Conservation (phyloP, 2,797 vertebrate species). For the Cygnus olor region DNA sequence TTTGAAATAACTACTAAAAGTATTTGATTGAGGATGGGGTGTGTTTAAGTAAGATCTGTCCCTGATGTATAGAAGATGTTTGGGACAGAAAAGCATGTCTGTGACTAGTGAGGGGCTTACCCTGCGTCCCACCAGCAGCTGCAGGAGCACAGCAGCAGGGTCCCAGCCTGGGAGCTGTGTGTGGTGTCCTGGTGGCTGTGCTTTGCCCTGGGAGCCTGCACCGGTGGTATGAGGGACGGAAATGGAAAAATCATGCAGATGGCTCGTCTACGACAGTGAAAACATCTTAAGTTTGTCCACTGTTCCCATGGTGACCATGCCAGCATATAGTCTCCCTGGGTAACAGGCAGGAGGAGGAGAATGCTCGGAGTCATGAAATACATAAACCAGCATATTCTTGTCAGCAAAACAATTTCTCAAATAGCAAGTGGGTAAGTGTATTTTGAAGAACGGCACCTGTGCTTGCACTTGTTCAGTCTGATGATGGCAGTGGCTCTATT, state of each 20-base stretch:
- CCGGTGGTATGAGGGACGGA: conserved; percentile 17
- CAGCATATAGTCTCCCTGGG: conserved; percentile 66
- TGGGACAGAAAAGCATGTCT: neutral
- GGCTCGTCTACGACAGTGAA: conserved; percentile 57
- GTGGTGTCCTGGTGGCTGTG: neutral
- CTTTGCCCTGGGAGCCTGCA: neutral
- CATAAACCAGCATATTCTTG: conserved; percentile 12
- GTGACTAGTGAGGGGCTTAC: neutral
- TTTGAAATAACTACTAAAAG: neutral
- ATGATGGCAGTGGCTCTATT: neutral
- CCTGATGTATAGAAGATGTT: neutral
- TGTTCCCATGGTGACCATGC: conserved; percentile 66
- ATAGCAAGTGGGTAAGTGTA: neutral
- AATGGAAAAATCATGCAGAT: conserved; percentile 52
- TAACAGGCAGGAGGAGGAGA: conserved; percentile 56
- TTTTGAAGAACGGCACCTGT: conserved; percentile 41
- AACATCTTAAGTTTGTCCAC: conserved; percentile 68
- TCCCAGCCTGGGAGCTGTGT: accelerated
- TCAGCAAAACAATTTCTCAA: neutral
- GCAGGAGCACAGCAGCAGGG: neutral
- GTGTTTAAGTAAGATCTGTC: neutral
- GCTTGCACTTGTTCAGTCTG: neutral
- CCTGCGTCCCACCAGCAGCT: neutral
- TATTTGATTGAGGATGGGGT: neutral
- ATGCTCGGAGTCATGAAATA: conserved; percentile 22